phyloP scores from a whole-genome alignment of 2,888 invertebrate species.

The Cenopis cana region DNA sequence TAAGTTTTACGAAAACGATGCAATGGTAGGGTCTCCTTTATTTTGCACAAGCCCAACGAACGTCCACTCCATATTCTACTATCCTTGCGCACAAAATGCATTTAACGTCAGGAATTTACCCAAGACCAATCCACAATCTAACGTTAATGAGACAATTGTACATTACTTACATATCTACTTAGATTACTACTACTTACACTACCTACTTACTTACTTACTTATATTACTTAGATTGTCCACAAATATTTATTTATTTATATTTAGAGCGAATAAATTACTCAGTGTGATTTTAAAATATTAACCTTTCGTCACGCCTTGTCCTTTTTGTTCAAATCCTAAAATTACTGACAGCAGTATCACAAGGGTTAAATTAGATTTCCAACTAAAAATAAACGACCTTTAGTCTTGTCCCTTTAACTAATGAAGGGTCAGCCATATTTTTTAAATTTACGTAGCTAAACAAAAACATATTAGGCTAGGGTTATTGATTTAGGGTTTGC shows the following conservation, averaged over 20 bases:
- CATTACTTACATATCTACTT: too few species aligned
- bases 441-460: not conserved
- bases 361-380: not conserved
- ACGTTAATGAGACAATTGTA: too few species aligned
- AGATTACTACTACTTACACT: too few species aligned
- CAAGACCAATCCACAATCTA: not conserved
- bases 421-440: not conserved
- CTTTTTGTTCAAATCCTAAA: too few species aligned
- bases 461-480: not conserved
- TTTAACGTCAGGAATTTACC: not conserved
- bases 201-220: too few species aligned
- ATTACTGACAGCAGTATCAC: too few species aligned
- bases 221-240: too few species aligned
- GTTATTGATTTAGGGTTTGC: not conserved
- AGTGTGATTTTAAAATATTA: too few species aligned
- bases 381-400: not conserved
- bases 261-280: too few species aligned
- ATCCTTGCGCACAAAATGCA: slow-evolving; percentile 8
- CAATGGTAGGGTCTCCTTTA: slow-evolving; percentile 9
- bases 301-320: too few species aligned
- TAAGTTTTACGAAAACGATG: too few species aligned
- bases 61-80: slow-evolving; percentile 1
- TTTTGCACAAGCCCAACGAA: not conserved
- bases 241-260: too few species aligned
- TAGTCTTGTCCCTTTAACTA: not conserved